These are phyloP conservation scores for Trididemnum nubilum DNA, from an alignment of 23 tunicate species.

Conservation along the genomic window DNA sequence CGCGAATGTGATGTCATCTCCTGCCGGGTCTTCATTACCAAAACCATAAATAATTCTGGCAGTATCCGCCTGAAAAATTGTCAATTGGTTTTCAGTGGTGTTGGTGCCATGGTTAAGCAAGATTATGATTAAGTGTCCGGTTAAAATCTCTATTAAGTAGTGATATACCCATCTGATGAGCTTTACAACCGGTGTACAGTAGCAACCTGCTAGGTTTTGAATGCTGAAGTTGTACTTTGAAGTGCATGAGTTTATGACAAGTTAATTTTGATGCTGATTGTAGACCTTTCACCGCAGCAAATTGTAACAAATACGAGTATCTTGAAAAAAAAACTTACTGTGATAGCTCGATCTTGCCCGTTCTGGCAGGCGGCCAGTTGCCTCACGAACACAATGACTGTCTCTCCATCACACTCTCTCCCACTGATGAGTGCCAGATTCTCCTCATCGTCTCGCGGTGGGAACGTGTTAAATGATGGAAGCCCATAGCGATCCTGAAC, in stretches of 20 bases:
- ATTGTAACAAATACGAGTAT: too few species aligned
- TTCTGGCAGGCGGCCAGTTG: not conserved
- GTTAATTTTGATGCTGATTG: too few species aligned
- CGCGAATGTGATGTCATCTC: not conserved
- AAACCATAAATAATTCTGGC: not conserved
- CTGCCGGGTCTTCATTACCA: not conserved
- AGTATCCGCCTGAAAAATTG: not conserved
- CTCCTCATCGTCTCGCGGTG: not conserved
- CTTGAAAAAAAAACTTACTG: too few species aligned
- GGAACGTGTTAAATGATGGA: not conserved
- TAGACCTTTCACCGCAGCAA: too few species aligned
- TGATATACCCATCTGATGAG: too few species aligned
- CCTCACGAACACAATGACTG: not conserved
- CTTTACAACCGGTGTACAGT: too few species aligned
- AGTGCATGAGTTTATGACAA: too few species aligned
- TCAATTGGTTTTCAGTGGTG: too few species aligned
- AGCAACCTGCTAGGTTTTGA: too few species aligned
- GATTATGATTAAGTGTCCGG: too few species aligned
- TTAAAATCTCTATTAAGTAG: too few species aligned
- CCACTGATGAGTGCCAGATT: not conserved
- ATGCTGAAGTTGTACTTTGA: too few species aligned
- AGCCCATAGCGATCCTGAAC: constrained; percentile 17
- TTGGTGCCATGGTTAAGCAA: not conserved
- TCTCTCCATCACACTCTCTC: not conserved
- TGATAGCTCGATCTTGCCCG: not conserved